These are phyloP conservation scores for Actinostola sp. DNA, from an alignment of 92 coral and sea anemone species.

Conservation along the genomic window DNA sequence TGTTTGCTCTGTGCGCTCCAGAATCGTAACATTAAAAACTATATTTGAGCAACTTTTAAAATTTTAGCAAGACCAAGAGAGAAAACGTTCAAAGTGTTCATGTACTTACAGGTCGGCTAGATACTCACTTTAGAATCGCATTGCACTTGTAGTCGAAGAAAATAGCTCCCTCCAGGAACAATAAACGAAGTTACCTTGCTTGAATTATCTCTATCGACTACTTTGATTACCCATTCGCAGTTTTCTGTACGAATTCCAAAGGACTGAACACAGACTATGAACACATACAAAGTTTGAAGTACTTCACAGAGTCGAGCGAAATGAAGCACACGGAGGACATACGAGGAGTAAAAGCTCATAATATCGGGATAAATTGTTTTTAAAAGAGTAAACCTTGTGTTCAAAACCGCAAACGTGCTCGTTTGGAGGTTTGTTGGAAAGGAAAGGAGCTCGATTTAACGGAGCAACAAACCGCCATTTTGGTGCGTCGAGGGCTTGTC, in stretches of 20 bases:
- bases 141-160: conserved; percentile 58
- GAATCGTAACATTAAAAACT: no score
- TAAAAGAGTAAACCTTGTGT: not conserved
- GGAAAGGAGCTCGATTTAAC: no score
- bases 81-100: not conserved
- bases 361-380: not conserved
- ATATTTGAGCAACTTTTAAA: no score
- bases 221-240: conserved; percentile 62
- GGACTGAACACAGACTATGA: conserved; percentile 2
- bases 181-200: conserved; percentile 30
- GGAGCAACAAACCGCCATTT: conserved; percentile 25
- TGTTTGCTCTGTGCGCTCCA: no score
- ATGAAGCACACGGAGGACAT: not conserved
- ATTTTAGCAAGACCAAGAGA: no score
- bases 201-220: conserved; percentile 31
- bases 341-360: not conserved
- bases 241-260: conserved; percentile 24
- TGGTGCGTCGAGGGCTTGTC: not conserved
- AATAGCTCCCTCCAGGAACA: conserved; percentile 52
- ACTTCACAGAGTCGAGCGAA: not conserved
- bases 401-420: not conserved
- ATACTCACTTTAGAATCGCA: conserved; percentile 63
- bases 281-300: not conserved
- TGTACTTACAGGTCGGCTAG: conserved; percentile 25
- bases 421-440: not conserved